Evolutionary conservation across 2,888 invertebrate genomes (phyloP).

Genomic region (Macrosoma leucophasiata): DNA sequence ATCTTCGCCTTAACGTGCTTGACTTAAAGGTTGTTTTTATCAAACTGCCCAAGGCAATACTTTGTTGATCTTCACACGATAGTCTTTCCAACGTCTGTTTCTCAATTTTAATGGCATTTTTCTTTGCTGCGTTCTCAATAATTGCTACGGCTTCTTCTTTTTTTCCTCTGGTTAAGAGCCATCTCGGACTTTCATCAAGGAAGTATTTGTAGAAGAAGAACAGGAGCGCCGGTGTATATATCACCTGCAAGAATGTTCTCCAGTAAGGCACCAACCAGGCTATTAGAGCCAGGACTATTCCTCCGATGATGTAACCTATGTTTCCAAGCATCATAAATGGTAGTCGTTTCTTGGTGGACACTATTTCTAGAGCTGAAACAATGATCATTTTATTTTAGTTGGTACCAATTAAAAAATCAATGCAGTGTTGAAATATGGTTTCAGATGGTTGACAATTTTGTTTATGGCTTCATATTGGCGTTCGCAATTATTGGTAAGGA

Average conservation of each 20-base stretch:
- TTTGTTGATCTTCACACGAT: conserved; percentile 35
- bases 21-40: conserved; percentile 51
- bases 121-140: conserved; percentile 76
- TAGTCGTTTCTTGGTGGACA: conserved; percentile 46
- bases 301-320: conserved; percentile 43
- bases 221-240: conserved; percentile 81
- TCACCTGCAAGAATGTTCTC: conserved; percentile 78
- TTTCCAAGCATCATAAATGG: conserved; percentile 39
- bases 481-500: no score
- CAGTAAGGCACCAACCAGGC: conserved; percentile 77
- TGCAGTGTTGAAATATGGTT: no score
- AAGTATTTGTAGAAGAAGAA: conserved; percentile 79
- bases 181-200: conserved; percentile 85
- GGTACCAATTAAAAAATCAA: no score
- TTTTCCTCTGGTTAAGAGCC: conserved; percentile 83
- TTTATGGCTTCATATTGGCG: no score
- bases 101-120: conserved; percentile 47
- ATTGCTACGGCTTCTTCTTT: conserved; percentile 78
- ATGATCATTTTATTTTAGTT: conserved; percentile 1
- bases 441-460: no score
- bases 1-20: conserved; percentile 41
- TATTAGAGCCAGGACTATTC: conserved; percentile 34
- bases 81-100: conserved; percentile 38
- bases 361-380: conserved; percentile 53
- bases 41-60: conserved; percentile 33